These are phyloP conservation scores for Xiphophorus maculatus DNA, from an alignment of 2,113 vertebrate species.

Conservation along the genomic window DNA sequence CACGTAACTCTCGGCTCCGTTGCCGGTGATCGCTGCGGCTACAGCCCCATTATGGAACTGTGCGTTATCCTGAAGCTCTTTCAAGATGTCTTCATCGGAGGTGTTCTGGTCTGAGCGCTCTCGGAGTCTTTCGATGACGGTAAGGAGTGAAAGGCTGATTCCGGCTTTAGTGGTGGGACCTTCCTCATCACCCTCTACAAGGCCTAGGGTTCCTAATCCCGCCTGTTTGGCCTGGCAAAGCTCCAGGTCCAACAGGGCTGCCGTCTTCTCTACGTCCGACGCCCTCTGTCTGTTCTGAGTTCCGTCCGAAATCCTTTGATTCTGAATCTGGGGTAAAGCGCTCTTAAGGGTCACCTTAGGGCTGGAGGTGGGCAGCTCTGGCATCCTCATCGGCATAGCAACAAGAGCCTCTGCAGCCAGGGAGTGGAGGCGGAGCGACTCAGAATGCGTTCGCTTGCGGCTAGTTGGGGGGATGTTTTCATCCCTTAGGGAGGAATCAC, in stretches of 20 bases:
- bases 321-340: slow-evolving; percentile 61
- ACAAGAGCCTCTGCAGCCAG: slow-evolving; percentile 95
- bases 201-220: slow-evolving; percentile 29
- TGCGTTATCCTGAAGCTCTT: slow-evolving; percentile 92
- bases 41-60: slow-evolving; percentile 81
- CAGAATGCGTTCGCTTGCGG: slow-evolving; percentile 92
- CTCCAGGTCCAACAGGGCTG: slow-evolving; percentile 76
- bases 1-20: slow-evolving; percentile 27
- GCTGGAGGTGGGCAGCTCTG: slow-evolving; percentile 73
- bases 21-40: slow-evolving; percentile 23
- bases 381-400: slow-evolving; percentile 92
- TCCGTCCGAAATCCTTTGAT: slow-evolving; percentile 74
- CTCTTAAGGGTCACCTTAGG: slow-evolving; percentile 75
- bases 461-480: slow-evolving; percentile 89
- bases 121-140: slow-evolving; percentile 92
- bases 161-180: slow-evolving; percentile 88
- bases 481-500: slow-evolving; percentile 67
- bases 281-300: slow-evolving; percentile 65
- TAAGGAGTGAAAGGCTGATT: slow-evolving; percentile 95
- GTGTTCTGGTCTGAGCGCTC: slow-evolving; percentile 96
- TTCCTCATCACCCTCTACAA: slow-evolving; percentile 76
- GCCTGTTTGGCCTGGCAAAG: slow-evolving; percentile 62
- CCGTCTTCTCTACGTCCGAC: slow-evolving; percentile 49
- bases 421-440: slow-evolving; percentile 93
- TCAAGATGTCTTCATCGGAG: slow-evolving; percentile 95